A percentile compares a stretch with the other conserved stretches of the same genome.
These are phyloP conservation scores for Machimus rusticus DNA, from an alignment of 2,888 invertebrate species.

Conservation along the genomic window DNA sequence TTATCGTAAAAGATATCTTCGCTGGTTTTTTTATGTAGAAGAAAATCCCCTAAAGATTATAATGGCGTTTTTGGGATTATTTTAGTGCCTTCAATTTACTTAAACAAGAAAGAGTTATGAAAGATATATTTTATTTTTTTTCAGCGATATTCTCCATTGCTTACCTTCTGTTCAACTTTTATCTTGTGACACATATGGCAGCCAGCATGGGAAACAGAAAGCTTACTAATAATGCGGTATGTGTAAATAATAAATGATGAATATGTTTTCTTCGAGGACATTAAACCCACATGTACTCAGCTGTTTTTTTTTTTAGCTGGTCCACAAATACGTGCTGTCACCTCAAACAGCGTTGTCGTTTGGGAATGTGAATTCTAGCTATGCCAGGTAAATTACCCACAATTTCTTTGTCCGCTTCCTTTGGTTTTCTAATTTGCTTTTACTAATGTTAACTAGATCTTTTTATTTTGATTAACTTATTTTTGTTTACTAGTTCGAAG, in stretches of 20 bases:
- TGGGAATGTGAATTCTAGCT: conserved; percentile 65
- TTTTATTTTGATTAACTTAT: not conserved
- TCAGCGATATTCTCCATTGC: conserved; percentile 68
- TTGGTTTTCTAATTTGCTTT: conserved; percentile 4
- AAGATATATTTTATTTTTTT: conserved; percentile 42
- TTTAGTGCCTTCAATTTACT: no score
- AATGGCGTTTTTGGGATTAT: not conserved
- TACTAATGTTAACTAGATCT: not conserved
- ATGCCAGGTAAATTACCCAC: conserved; percentile 66
- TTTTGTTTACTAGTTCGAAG: conserved; percentile 25
- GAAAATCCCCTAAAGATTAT: not conserved
- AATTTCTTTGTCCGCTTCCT: not conserved
- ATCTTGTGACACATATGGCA: conserved; percentile 77
- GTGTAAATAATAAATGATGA: conserved; percentile 43
- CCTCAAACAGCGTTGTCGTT: conserved; percentile 65
- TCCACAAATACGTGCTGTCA: conserved; percentile 68
- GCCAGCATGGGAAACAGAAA: conserved; percentile 68
- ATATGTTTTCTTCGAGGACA: not conserved
- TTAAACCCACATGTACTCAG: not conserved
- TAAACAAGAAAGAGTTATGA: not conserved
- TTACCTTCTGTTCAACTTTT: conserved; percentile 77
- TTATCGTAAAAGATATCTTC: no score
- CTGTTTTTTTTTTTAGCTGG: conserved; percentile 60
- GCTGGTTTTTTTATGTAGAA: no score
- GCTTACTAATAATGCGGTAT: conserved; percentile 61